Base-by-base conservation (phyloP, 2,113 vertebrate genomes). In the Pelusios castaneus region DNA sequence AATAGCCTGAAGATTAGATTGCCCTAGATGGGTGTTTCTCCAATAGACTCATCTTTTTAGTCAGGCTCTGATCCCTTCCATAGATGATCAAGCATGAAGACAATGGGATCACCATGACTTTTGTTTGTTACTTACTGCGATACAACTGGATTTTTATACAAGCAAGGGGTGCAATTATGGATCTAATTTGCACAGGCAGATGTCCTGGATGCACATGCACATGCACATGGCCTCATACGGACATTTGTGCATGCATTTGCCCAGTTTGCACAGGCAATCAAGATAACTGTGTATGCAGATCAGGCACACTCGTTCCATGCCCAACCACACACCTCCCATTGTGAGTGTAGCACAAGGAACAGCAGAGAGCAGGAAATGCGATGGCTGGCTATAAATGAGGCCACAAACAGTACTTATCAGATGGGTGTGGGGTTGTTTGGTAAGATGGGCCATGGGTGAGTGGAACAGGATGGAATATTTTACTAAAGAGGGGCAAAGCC, bases 81-180 rank as follows among this genome's bases (percentile, higher is more conserved):
- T 14, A 21, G 22, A 75, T 11, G 73, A 45, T 27, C 43, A 76
- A 76, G 22, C 43, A 25, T 19, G 24, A 41, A 1, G 0, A 0
- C 4, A 79, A n/a, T 1, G 0, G 6, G 13, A 14, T 0, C 0
- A 67, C 43, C 19, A 29, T 19, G 73, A 27, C 73, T 75, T 75
- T 5, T 47, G 11, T 84, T 41, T 29, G 76, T 84, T 1, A 0
- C n/a, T 73, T 84, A 0, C 0, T 67, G n/a, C 67, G 9, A 43
- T 49, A 1, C n/a, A n/a, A n/a, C n/a, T n/a, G n/a, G n/a, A n/a
- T 45, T 84, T 60, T 17, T 2, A 6, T 67, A 76, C 5, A 49
- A 6, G 60, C 1, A 2, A 76, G 52, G 58, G 0, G 0, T 0
- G 3, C 17, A 80, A 16, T 45, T 27, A 24, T 16, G 43, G 24